Conservation (phyloP, 2,113 vertebrate species). For the Trematomus loennbergii region DNA sequence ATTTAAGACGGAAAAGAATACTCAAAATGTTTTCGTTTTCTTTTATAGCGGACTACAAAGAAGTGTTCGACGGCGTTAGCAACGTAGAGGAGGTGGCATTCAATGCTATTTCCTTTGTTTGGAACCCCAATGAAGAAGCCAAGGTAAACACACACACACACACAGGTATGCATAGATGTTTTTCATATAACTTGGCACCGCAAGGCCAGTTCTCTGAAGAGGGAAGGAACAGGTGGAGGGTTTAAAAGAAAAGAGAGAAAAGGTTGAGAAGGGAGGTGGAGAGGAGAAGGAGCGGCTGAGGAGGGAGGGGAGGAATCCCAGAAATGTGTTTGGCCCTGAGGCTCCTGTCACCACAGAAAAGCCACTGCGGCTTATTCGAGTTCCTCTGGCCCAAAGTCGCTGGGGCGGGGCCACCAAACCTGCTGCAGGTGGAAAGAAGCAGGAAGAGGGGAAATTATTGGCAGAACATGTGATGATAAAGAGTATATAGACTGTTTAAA, state of each 20-base stretch:
- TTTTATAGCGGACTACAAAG: constrained; percentile 94
- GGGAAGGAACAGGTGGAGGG: constrained; percentile 26
- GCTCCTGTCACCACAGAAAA: constrained; percentile 77
- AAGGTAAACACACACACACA: constrained; percentile 86
- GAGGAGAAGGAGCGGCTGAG: constrained; percentile 61
- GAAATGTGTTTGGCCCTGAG: constrained; percentile 84
- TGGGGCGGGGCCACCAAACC: constrained; percentile 69
- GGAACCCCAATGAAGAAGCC: constrained; percentile 94
- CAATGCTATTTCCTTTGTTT: constrained; percentile 95
- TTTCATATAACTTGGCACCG: not conserved
- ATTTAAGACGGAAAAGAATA: not conserved
- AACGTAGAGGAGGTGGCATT: constrained; percentile 95
- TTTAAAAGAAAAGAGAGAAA: constrained; percentile 52
- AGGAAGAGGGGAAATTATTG: constrained; percentile 4
- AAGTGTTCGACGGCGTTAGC: constrained; percentile 94
- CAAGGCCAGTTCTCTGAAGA: not conserved
- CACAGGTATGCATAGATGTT: not conserved
- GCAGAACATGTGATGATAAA: not conserved
- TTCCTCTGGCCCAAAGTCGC: constrained; percentile 53
- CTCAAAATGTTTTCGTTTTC: not conserved
- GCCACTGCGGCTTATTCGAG: constrained; percentile 21
- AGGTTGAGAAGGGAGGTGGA: constrained; percentile 40
- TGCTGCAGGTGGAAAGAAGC: constrained; percentile 51
- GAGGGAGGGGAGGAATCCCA: constrained; percentile 85
- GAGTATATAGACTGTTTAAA: not conserved